phyloP scores from a whole-genome alignment of 2,797 vertebrate species.

The Centropyge bicolor region DNA sequence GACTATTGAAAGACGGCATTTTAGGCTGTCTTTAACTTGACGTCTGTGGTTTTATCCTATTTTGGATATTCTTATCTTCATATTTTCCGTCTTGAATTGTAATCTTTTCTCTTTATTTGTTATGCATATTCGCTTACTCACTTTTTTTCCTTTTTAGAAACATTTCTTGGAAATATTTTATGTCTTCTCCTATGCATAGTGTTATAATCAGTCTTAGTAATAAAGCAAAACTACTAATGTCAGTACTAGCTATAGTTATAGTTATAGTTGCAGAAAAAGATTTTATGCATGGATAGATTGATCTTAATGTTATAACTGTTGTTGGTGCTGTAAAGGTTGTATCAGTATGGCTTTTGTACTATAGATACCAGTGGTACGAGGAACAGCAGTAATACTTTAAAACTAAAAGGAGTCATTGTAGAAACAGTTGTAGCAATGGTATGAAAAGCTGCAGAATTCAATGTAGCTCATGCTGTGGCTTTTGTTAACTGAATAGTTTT shows the following conservation, averaged over 20 bases:
- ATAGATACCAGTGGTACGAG: background rate
- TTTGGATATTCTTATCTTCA: background rate
- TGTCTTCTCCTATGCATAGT: background rate
- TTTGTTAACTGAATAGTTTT: background rate
- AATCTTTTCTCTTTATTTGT: background rate
- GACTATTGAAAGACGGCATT: background rate
- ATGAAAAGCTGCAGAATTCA: background rate
- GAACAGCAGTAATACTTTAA: background rate
- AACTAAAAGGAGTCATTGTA: background rate
- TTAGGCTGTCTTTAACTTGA: slow-evolving; percentile 9
- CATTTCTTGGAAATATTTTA: background rate
- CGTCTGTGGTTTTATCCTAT: background rate
- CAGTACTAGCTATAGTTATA: background rate
- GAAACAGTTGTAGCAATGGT: background rate
- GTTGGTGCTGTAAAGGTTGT: background rate
- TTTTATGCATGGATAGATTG: background rate
- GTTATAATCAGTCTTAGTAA: background rate
- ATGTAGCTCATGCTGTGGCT: background rate
- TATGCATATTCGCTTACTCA: background rate
- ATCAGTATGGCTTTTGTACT: background rate
- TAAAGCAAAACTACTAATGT: background rate
- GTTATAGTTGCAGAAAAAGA: background rate
- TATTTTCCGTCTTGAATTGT: background rate
- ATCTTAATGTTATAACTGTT: background rate
- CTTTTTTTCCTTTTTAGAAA: background rate